Percentiles rank a stretch among this genome's conserved stretches.
Evolutionary conservation across 2,797 vertebrate species (phyloP).

Genomic region (Sciurus carolinensis): DNA sequence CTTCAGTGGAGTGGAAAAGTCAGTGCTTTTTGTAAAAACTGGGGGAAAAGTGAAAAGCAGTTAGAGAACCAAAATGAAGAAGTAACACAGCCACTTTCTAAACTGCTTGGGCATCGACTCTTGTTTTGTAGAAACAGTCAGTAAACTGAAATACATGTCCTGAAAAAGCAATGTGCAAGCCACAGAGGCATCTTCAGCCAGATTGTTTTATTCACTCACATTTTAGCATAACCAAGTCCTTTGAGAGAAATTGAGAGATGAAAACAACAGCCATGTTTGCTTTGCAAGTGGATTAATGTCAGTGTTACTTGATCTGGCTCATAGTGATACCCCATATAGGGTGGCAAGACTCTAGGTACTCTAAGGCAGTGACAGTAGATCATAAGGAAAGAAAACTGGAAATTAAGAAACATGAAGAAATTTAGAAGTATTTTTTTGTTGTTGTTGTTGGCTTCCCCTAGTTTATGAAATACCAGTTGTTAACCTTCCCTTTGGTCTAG

Average conservation of each 20-base stretch:
- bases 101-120: neutral
- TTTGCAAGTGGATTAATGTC: neutral
- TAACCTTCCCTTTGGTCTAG: slow-evolving; percentile 24
- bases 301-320: neutral
- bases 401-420: neutral
- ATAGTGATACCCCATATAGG: neutral
- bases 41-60: slow-evolving; percentile 31
- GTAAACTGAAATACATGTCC: slow-evolving; percentile 4
- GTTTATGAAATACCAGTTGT: neutral
- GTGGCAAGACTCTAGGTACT: neutral
- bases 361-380: neutral
- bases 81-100: neutral
- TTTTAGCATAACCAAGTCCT: slow-evolving; percentile 39
- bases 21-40: neutral
- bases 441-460: neutral
- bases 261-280: slow-evolving; percentile 16
- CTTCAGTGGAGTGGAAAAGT: slow-evolving; percentile 43
- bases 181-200: neutral
- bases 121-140: slow-evolving; percentile 46
- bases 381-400: slow-evolving; percentile 4
- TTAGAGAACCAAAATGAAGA: slow-evolving; percentile 20
- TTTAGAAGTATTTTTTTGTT: neutral
- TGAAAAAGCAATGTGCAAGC: neutral
- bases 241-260: slow-evolving; percentile 32
- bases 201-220: neutral